Percentiles rank a stretch among this genome's conserved stretches.
Evolutionary conservation across 2,888 invertebrate species (phyloP).

Genomic region (Charanyca ferruginea): DNA sequence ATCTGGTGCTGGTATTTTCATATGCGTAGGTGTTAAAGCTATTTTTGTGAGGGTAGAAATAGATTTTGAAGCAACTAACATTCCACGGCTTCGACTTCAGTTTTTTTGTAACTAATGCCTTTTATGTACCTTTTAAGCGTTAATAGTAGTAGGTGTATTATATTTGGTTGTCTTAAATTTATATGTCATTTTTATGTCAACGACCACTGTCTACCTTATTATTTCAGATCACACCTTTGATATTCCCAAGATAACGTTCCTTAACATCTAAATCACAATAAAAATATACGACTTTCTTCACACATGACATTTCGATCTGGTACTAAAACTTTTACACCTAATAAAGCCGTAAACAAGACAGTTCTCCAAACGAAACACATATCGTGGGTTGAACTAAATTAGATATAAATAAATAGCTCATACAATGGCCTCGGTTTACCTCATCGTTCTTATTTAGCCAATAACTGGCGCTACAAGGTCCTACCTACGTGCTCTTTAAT

Average conservation of each 20-base stretch:
- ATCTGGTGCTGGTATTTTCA: slow-evolving; percentile 33
- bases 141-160: too few species aligned
- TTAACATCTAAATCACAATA: slow-evolving; percentile 25
- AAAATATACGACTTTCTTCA: slow-evolving; percentile 36
- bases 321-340: slow-evolving; percentile 45
- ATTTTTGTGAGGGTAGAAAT: slow-evolving; percentile 44
- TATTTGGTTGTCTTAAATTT: too few species aligned
- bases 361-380: slow-evolving; percentile 12
- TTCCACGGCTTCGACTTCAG: slow-evolving; percentile 1
- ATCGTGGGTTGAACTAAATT: slow-evolving; percentile 17
- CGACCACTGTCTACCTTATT: neutral
- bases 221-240: neutral
- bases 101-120: neutral
- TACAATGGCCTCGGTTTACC: slow-evolving; percentile 16
- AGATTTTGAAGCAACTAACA: slow-evolving; percentile 25
- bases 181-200: neutral
- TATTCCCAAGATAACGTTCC: neutral
- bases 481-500: slow-evolving; percentile 44
- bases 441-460: slow-evolving; percentile 43
- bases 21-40: slow-evolving; percentile 27
- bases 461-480: slow-evolving; percentile 20
- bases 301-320: slow-evolving; percentile 23
- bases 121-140: neutral
- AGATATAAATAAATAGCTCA: slow-evolving; percentile 27
- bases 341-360: slow-evolving; percentile 26